Evolutionary conservation across 2,797 vertebrate genomes (phyloP).

Genomic region (Agapornis canus): DNA sequence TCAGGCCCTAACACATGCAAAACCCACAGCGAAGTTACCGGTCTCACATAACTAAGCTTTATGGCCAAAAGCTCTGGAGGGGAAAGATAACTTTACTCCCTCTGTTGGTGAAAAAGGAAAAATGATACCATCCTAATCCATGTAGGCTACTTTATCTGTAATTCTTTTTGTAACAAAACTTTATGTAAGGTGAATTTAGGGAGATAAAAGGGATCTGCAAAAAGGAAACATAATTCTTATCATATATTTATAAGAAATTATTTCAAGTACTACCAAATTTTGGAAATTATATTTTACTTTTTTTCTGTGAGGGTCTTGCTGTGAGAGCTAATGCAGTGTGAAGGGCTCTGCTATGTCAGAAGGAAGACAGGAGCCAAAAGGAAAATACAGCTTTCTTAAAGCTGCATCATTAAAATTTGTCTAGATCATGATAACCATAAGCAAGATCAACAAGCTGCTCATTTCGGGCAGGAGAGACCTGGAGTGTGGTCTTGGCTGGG

Average conservation of each 20-base stretch:
- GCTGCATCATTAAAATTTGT: not conserved
- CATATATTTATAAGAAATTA: not conserved
- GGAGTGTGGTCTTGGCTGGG: not conserved
- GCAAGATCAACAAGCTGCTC: not conserved
- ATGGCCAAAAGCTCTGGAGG: not conserved
- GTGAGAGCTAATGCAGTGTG: not conserved
- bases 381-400: not conserved
- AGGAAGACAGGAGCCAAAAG: not conserved
- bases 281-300: not conserved
- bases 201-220: not conserved
- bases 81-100: constrained; percentile 21
- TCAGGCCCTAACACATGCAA: not conserved
- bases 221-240: not conserved
- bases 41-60: not conserved
- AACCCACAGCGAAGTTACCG: not conserved
- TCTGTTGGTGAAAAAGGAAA: constrained; percentile 50
- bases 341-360: not conserved
- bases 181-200: not conserved
- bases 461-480: not conserved
- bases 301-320: not conserved
- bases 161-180: not conserved
- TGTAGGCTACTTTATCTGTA: not conserved
- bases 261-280: not conserved
- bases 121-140: not conserved
- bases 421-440: not conserved